Conservation (phyloP, 2,888 invertebrate species). For the Dryocosmus kuriphilus region DNA sequence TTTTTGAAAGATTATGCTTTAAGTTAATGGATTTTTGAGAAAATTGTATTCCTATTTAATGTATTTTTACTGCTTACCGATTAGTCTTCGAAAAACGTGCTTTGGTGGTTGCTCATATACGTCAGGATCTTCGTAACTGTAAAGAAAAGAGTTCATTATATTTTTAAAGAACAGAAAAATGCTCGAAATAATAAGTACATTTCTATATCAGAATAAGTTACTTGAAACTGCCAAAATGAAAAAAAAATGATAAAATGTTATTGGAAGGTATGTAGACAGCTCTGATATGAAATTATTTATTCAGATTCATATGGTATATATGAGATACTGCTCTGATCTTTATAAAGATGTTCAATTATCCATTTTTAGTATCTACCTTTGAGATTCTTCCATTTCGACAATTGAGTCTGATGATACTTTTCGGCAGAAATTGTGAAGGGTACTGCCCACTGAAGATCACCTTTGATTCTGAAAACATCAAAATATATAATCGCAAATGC, state of each 20-base stretch:
- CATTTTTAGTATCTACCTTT: slow-evolving; percentile 64
- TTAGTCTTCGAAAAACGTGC: slow-evolving; percentile 58
- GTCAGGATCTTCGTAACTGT: slow-evolving; percentile 67
- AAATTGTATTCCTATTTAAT: too few relatives aligned
- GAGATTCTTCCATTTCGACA: slow-evolving; percentile 68
- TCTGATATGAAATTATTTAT: neutral
- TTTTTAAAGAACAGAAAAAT: too few relatives aligned
- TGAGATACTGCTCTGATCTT: too few relatives aligned
- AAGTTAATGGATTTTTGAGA: too few relatives aligned
- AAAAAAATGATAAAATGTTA: neutral
- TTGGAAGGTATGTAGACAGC: neutral
- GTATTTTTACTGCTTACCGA: slow-evolving; percentile 52
- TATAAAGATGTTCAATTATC: too few relatives aligned
- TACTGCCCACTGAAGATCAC: slow-evolving; percentile 66
- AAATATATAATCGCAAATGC: slow-evolving; percentile 5
- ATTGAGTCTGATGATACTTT: slow-evolving; percentile 49
- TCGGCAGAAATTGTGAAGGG: slow-evolving; percentile 52
- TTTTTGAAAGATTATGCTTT: too few relatives aligned
- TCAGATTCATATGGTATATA: too few relatives aligned
- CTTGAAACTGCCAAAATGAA: neutral
- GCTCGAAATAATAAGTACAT: too few relatives aligned
- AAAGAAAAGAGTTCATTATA: neutral
- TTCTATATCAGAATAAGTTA: too few relatives aligned
- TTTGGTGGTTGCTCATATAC: slow-evolving; percentile 63
- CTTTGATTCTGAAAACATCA: slow-evolving; percentile 66